These are phyloP conservation scores for Amphipyra berbera DNA, from an alignment of 2,888 invertebrate species.

Conservation along the genomic window DNA sequence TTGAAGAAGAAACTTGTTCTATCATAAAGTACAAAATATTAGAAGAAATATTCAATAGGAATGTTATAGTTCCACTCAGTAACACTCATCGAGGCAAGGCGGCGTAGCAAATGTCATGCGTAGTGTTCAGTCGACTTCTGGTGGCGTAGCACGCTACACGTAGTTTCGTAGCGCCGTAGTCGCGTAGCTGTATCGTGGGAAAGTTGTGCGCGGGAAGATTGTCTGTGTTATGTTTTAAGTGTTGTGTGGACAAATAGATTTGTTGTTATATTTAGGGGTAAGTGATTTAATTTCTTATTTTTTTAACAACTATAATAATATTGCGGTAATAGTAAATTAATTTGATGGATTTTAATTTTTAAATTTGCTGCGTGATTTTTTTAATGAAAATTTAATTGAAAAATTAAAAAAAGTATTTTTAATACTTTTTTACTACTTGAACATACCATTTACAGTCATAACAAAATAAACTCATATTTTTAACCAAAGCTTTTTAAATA, in stretches of 20 bases:
- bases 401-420: too few relatives aligned
- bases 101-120: constrained; percentile 50
- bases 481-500: background rate
- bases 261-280: constrained; percentile 43
- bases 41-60: constrained; percentile 43
- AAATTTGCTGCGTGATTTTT: too few relatives aligned
- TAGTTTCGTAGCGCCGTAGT: constrained; percentile 55
- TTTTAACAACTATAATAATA: background rate
- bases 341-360: background rate
- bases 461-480: too few relatives aligned
- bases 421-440: too few relatives aligned
- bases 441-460: too few relatives aligned
- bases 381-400: too few relatives aligned
- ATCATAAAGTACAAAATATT: constrained; percentile 45
- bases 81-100: constrained; percentile 20
- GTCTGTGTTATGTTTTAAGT: constrained; percentile 53
- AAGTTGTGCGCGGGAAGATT: constrained; percentile 54
- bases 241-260: constrained; percentile 43
- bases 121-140: constrained; percentile 63
- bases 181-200: constrained; percentile 36
- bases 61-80: constrained; percentile 45
- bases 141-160: constrained; percentile 67
- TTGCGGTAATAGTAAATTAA: background rate
- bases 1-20: constrained; percentile 36
- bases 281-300: constrained; percentile 18